phyloP scores from a whole-genome alignment of 1,140 invertebrate species.

The Drosophila serrata region DNA sequence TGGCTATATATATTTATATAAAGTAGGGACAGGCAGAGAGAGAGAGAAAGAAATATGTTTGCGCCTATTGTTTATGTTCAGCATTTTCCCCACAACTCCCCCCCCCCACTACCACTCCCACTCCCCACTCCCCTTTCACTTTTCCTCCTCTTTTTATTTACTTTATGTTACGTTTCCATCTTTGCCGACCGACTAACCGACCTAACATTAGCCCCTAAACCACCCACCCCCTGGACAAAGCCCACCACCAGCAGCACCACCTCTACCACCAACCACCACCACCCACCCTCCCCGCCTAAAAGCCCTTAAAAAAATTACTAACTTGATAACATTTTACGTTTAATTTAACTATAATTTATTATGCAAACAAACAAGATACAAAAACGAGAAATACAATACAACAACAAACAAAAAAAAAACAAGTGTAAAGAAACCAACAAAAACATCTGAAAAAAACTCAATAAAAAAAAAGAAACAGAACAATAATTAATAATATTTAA shows the following conservation, averaged over 20 bases:
- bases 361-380: conserved; percentile 73
- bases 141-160: conserved; percentile 27
- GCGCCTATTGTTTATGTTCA: conserved; percentile 61
- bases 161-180: conserved; percentile 51
- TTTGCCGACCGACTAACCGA: conserved; percentile 29
- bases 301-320: conserved; percentile 53
- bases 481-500: conserved; percentile 73
- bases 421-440: conserved; percentile 72
- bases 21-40: conserved; percentile 14
- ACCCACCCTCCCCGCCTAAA: conserved; percentile 23
- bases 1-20: conserved; percentile 43
- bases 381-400: conserved; percentile 71
- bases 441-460: conserved; percentile 67
- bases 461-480: conserved; percentile 75
- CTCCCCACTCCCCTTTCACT: not conserved
- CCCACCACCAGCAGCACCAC: conserved; percentile 28
- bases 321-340: conserved; percentile 76
- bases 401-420: conserved; percentile 75
- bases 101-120: not conserved
- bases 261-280: not conserved
- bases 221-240: conserved; percentile 11
- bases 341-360: conserved; percentile 83
- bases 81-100: conserved; percentile 30
- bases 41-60: conserved; percentile 30
- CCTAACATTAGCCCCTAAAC: conserved; percentile 8